Base-by-base conservation (phyloP, 2,888 invertebrate genomes). In the Lissonota sp. region DNA sequence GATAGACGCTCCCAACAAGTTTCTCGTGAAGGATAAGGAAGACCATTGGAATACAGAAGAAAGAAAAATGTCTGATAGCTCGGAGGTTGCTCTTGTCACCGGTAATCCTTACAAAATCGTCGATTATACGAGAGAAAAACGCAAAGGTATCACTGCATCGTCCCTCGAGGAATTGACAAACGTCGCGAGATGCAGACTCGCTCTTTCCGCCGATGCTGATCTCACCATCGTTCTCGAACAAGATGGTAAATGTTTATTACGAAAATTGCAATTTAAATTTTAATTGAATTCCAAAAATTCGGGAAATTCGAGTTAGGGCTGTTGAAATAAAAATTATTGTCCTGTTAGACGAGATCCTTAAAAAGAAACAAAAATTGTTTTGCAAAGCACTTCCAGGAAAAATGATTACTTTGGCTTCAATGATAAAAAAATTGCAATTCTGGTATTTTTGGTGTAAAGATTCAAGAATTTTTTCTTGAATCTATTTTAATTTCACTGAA, bases 141-240 rank as follows among this genome's bases (percentile, higher is more conserved):
- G 96, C 90, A 97, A 97, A 93, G 97, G 97, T 84, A 94, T 97
- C 87, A 97, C 97, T 80, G 97, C 97, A 69, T 93, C 94, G 58
- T 96, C 97, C 14, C 93, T 98, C 63, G 95, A 96, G 90, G 97
- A 97, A 90, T 94, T 97, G 89, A 95, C 96, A 86, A 93, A 94
- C 83, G 96, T 96, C 93, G 96, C 96, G 71, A 94, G 96, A 67
- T 96, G 96, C 88, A 96, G 97, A 92, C 94, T 97, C 84, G 94
- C 94, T 37, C 91, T 95, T 82, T 95, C 95, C 37, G 93, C 94
- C 73, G 95, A 95, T 84, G 93, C 93, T 58, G 90, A 93, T 83
- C 93, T 97, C 78, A 97, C 96, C 71, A 96, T 98, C 78, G 98
- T 98, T 51, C 93, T 98, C 86, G 98, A 98, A 92, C 96, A 95